phyloP scores from a whole-genome alignment of 2,113 vertebrate species.

The Maccullochella peelii region DNA sequence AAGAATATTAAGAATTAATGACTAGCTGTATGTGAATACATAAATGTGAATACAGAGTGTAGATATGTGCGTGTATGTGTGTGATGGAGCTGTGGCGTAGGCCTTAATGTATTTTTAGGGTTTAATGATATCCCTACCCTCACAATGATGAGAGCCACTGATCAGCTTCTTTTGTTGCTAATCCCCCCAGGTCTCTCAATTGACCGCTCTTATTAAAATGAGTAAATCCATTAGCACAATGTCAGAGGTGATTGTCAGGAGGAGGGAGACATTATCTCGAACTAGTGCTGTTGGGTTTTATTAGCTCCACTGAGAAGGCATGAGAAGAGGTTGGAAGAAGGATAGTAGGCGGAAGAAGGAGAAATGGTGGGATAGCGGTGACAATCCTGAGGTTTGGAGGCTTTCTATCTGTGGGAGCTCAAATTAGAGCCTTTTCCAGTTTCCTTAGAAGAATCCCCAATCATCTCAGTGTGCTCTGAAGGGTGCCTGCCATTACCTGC shows the following conservation, averaged over 20 bases:
- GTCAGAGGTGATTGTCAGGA: slow-evolving; percentile 79
- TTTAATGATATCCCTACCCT: slow-evolving; percentile 59
- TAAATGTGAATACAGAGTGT: neutral
- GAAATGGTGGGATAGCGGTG: neutral
- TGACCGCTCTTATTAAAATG: slow-evolving; percentile 82
- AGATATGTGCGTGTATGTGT: neutral
- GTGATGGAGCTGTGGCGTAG: neutral
- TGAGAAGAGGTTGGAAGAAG: slow-evolving; percentile 1
- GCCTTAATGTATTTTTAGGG: slow-evolving; percentile 15
- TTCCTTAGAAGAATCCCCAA: slow-evolving; percentile 45
- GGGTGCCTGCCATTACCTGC: slow-evolving; percentile 57
- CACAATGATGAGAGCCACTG: slow-evolving; percentile 50
- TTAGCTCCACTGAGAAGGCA: slow-evolving; percentile 55
- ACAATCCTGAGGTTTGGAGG: slow-evolving; percentile 9
- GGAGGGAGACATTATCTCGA: slow-evolving; percentile 67
- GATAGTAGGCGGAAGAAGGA: slow-evolving; percentile 18
- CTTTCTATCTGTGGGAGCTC: slow-evolving; percentile 47
- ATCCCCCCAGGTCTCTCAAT: slow-evolving; percentile 68
- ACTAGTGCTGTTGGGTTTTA: slow-evolving; percentile 49
- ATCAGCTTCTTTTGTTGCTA: slow-evolving; percentile 71
- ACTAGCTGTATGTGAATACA: too few species aligned
- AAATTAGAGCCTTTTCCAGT: slow-evolving; percentile 56
- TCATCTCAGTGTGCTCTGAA: slow-evolving; percentile 47
- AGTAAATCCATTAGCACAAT: slow-evolving; percentile 77
- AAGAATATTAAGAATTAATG: slow-evolving; percentile 73